Conservation (phyloP, 2,888 invertebrate species). For the Leucophenga montana region DNA sequence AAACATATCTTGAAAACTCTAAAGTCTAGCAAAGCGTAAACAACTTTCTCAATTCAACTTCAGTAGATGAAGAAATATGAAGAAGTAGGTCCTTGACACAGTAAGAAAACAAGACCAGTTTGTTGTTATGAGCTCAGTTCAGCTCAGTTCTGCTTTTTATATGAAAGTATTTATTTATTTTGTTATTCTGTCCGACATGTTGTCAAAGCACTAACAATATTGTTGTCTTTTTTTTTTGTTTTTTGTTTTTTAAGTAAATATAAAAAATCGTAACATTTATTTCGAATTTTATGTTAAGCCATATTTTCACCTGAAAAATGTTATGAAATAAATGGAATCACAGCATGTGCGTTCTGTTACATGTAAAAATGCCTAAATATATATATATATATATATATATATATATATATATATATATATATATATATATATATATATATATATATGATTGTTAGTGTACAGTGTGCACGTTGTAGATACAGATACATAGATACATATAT, state of each 20-base stretch:
- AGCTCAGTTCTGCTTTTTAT: not conserved
- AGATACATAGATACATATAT: slow-evolving; percentile 26
- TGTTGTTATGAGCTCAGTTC: not conserved
- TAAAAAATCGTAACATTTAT: slow-evolving; percentile 43
- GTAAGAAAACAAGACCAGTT: not conserved
- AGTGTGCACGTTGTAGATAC: not conserved
- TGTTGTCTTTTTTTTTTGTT: not conserved
- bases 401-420: slow-evolving; percentile 22
- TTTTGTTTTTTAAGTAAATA: slow-evolving; percentile 31
- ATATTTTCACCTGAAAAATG: slow-evolving; percentile 54
- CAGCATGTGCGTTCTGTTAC: slow-evolving; percentile 53
- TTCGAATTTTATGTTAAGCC: slow-evolving; percentile 61
- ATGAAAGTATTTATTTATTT: slow-evolving; percentile 4
- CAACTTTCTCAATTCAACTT: too few relatives aligned
- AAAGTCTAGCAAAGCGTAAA: too few relatives aligned
- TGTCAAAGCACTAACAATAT: slow-evolving; percentile 1
- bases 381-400: slow-evolving; percentile 4
- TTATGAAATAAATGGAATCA: slow-evolving; percentile 57
- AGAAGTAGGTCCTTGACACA: slow-evolving; percentile 12
- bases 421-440: slow-evolving; percentile 26
- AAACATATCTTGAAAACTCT: too few relatives aligned
- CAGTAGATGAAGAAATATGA: too few relatives aligned
- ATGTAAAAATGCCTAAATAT: slow-evolving; percentile 35
- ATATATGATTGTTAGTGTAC: slow-evolving; percentile 14
- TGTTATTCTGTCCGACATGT: not conserved